Evolutionary conservation across 2,113 vertebrate genomes (phyloP).

Genomic region (Ictidomys tridecemlineatus): DNA sequence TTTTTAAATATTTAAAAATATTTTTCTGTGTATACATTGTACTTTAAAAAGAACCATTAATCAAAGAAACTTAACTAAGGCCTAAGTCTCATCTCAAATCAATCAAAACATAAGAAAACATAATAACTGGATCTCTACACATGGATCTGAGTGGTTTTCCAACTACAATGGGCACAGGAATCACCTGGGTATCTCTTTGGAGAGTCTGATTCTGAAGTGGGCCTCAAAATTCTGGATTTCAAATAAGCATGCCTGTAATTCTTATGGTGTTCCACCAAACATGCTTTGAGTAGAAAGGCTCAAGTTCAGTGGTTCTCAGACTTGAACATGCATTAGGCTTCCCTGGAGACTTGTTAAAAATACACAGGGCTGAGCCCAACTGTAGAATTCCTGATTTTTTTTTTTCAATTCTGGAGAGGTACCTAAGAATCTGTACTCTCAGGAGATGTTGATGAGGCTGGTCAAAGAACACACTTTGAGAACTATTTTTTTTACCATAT

Average conservation of each 20-base stretch:
- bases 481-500: background rate
- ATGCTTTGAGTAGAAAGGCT: background rate
- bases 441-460: background rate
- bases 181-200: background rate
- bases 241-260: background rate
- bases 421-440: background rate
- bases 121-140: background rate
- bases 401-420: background rate
- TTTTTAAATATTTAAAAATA: too few species aligned
- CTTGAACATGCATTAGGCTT: background rate
- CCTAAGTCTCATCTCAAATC: background rate
- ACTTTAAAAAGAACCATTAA: background rate
- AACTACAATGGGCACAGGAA: background rate
- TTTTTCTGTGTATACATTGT: background rate
- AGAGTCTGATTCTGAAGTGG: background rate
- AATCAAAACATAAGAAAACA: background rate
- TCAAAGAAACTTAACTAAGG: slow-evolving; percentile 9
- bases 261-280: background rate
- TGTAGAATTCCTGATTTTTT: background rate
- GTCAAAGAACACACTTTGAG: background rate
- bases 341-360: background rate
- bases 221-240: slow-evolving; percentile 7
- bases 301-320: background rate
- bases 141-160: background rate
- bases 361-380: background rate